These are phyloP conservation scores for Rhimphoctona megacephalus DNA, from an alignment of 2,888 invertebrate species.

Conservation along the genomic window DNA sequence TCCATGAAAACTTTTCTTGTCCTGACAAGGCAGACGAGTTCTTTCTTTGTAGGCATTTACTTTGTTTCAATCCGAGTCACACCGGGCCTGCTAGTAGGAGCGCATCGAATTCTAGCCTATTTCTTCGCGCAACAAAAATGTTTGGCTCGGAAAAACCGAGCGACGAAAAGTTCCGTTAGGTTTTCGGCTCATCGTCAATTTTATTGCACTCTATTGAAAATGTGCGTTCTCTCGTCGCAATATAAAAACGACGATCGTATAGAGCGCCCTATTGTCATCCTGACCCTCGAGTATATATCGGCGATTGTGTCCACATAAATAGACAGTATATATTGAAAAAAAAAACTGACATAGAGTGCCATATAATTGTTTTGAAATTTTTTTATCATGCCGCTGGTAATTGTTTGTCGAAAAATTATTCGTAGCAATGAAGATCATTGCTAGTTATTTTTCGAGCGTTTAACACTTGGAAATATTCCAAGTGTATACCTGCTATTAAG, in stretches of 20 bases:
- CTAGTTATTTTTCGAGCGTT: background rate
- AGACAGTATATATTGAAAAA: background rate
- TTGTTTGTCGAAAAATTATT: background rate
- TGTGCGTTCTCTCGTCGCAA: conserved; percentile 6
- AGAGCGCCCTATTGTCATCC: background rate
- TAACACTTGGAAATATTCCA: background rate
- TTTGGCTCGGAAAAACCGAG: background rate
- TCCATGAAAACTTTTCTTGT: background rate
- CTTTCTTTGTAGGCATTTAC: background rate
- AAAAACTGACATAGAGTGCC: background rate
- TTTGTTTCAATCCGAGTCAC: background rate
- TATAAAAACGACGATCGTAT: conserved; percentile 9
- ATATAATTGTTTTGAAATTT: background rate
- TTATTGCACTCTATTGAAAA: conserved; percentile 14
- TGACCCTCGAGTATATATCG: background rate
- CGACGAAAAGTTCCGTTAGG: background rate
- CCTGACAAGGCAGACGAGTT: background rate
- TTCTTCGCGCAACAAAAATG: background rate
- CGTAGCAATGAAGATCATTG: background rate
- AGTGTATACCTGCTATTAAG: background rate
- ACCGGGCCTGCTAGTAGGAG: background rate
- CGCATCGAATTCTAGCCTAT: background rate
- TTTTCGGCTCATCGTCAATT: background rate
- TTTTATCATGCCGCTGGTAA: background rate
- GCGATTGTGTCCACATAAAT: background rate